Evolutionary conservation across 2,797 vertebrate genomes (phyloP).

Genomic region (Phalanger gymnotis): DNA sequence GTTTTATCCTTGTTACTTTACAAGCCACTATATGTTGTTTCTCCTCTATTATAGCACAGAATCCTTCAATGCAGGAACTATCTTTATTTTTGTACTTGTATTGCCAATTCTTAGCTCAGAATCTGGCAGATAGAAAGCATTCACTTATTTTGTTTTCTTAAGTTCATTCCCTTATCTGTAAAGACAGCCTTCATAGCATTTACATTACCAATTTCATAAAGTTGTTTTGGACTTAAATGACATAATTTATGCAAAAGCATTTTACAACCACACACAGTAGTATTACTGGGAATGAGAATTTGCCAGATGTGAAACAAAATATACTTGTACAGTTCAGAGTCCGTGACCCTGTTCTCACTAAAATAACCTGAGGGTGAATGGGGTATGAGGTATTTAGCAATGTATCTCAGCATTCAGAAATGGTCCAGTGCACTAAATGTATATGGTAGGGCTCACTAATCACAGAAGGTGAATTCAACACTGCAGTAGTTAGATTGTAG

Average conservation of each 20-base stretch:
- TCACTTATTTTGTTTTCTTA: background rate
- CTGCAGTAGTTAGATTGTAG: background rate
- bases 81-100: background rate
- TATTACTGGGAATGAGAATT: background rate
- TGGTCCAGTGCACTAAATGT: background rate
- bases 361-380: background rate
- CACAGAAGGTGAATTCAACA: background rate
- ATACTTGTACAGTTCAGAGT: background rate
- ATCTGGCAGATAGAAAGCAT: background rate
- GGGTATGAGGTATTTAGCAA: background rate
- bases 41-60: background rate
- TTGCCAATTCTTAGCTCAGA: background rate
- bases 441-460: background rate
- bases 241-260: background rate
- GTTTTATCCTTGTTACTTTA: background rate
- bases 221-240: background rate
- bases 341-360: background rate
- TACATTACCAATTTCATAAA: background rate
- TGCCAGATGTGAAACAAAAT: background rate
- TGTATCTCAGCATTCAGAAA: background rate
- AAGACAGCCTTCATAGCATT: background rate
- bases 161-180: background rate
- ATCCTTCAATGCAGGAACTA: background rate
- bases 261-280: background rate
- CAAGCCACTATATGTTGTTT: background rate